Evolutionary conservation across 2,888 invertebrate species (phyloP), one percentile per base, ranked within the genome.

Genomic region (Machimus atricapillus): DNA sequence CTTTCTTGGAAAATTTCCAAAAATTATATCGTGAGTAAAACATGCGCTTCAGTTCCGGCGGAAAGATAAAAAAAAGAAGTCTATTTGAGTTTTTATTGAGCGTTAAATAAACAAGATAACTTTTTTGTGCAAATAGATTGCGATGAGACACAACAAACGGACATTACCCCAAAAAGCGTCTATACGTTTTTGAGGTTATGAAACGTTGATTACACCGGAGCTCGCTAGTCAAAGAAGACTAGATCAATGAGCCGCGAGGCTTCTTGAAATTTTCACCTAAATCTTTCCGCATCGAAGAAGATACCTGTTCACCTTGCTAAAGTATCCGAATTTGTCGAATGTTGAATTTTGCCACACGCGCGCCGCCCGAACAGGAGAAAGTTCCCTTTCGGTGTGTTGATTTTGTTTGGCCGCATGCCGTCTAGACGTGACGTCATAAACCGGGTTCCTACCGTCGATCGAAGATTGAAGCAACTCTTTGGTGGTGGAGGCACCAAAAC

Each of bases 401-500:
- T 23, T 46, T 46, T 19, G 23, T 66, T 66, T 23, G 76, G 9
- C 31, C 31, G 43, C 14, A 23, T 40, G 40, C 78, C 23, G 78
- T 78, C 43, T 78, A 43, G 43, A 46, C 46, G 81, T 81, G 81
- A 81, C 81, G 66, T 83, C 66, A 40, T 58, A 9, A 40, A 83
- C 56, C 79, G 14, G 66, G 34, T 82, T 56, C 31, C 56, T 34
- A 82, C n/a, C 46, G 40, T 79, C 43, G 9, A 14, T 1, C 16
- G 40, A 76, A 76, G 34, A 37, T 37, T 37, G 76, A 34, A 14
- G 43, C 16, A 14, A 37, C n/a, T 76, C 34, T 73, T 83, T 40
- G 43, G 85, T 85, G 43, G 85, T 85, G 89, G 89, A 89, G 89
- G 89, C 34, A 34, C 89, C 89, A 89, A 89, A 89, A 89, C 89